Conservation (phyloP, 2,888 invertebrate genomes). For the Cantharis rustica region DNA sequence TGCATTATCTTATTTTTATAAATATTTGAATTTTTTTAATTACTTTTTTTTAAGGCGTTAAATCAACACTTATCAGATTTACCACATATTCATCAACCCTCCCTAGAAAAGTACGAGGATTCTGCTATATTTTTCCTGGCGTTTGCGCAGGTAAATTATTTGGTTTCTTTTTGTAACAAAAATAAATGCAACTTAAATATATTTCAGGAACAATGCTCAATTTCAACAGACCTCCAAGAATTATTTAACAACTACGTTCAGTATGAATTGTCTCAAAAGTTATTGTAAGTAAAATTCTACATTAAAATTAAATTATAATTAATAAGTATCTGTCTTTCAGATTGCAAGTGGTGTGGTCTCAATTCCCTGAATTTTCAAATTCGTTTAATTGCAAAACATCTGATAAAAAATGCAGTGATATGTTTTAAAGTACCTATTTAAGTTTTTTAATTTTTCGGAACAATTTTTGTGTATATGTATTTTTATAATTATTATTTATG, state of each 20-base stretch:
- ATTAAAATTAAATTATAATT: slow-evolving; percentile 2
- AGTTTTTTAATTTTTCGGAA: not conserved
- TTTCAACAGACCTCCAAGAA: slow-evolving; percentile 49
- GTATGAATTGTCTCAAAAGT: slow-evolving; percentile 50
- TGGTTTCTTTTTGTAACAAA: not conserved
- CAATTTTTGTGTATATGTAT: not conserved
- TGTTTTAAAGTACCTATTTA: slow-evolving; percentile 30
- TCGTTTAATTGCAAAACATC: slow-evolving; percentile 41
- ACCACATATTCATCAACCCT: slow-evolving; percentile 56
- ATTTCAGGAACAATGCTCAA: slow-evolving; percentile 53
- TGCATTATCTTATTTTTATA: slow-evolving; percentile 20
- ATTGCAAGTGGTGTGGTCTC: slow-evolving; percentile 47
- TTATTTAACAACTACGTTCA: slow-evolving; percentile 52
- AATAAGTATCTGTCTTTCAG: slow-evolving; percentile 42
- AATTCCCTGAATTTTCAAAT: slow-evolving; percentile 46
- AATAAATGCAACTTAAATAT: slow-evolving; percentile 20
- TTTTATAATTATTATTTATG: not conserved
- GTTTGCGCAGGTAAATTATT: slow-evolving; percentile 58
- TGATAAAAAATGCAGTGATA: slow-evolving; percentile 39
- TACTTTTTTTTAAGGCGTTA: slow-evolving; percentile 41
- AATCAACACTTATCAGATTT: slow-evolving; percentile 36
- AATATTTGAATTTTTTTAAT: not conserved
- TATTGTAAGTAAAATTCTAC: slow-evolving; percentile 48
- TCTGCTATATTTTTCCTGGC: slow-evolving; percentile 61
- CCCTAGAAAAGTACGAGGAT: slow-evolving; percentile 57